Base-by-base conservation (phyloP, 1,140 invertebrate genomes). In the Frieseomelitta varia region DNA sequence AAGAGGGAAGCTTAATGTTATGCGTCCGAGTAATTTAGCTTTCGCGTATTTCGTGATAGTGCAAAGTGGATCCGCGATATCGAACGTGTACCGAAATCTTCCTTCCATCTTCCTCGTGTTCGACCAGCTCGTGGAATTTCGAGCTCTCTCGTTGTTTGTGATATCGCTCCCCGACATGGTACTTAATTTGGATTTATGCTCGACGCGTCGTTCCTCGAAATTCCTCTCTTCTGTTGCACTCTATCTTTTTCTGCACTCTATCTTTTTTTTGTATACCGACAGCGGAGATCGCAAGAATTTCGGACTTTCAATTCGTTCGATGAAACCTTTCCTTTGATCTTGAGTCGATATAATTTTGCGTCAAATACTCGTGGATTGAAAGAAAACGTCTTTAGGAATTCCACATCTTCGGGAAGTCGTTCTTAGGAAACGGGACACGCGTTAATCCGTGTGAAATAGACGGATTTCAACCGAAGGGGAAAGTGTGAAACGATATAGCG, bases 391-490 rank as follows among this genome's bases (percentile, higher is more conserved):
- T 39, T 39, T 4, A 39, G 34, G 55, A 73, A 63, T 51, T 24
- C 2, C 14, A 14, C 8, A 30, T 87, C 68, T 78, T 61, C 71
- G 71, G 68, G 68, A 85, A 65, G 55, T 75, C 75, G 34, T 47
- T 72, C 67, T 83, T 79, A 65, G 63, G 53, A 87, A 75, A 34
- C 75, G 58, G 63, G 85, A 78, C 80, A 87, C 81, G 85, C 67
- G 86, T 84, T 87, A 76, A 76, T 61, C 19, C 71, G 61, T 63
- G 67, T 83, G 80, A 84, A 88, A 67, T 34, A 65, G 65, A 21
- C 27, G 56, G 27, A 10, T 11, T 21, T 14, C 39, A 8, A 17
- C 2, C 8, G 65, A 34, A 17, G 4, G 39, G 27, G 69, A 84
- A 73, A 34, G 27, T 56, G n/a, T 15, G 12, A 47, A 51, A 47